A percentile compares a stretch with the other conserved stretches of the same genome.
Conservation (phyloP, 30 jellyfish, hydroid and myxozoan genomes). For the Aurelia aurita complex sp. Pacific region DNA sequence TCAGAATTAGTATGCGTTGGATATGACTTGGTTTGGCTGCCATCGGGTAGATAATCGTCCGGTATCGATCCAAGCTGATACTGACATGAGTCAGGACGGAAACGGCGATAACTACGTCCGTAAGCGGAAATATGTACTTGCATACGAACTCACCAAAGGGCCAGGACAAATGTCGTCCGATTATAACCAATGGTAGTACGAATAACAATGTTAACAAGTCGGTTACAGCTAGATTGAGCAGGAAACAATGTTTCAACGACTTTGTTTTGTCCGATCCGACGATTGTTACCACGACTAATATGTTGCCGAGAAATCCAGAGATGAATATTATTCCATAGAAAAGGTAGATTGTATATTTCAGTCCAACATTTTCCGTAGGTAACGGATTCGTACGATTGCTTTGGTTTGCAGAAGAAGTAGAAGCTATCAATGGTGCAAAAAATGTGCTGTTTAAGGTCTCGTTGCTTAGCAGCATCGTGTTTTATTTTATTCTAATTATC, state of each 20-base stretch:
- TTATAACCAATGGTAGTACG: constrained; percentile 54
- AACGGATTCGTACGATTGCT: too few relatives aligned
- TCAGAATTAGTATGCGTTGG: constrained; percentile 52
- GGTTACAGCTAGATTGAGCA: constrained; percentile 83
- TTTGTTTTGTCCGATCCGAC: constrained; percentile 61
- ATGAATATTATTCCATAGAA: constrained; percentile 59
- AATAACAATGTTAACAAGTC: constrained; percentile 65
- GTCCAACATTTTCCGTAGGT: not conserved
- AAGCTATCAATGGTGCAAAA: too few relatives aligned
- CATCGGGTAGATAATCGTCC: constrained; percentile 79
- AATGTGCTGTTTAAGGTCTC: too few relatives aligned
- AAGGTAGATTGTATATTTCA: constrained; percentile 8
- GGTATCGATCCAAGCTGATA: constrained; percentile 84
- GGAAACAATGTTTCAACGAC: constrained; percentile 74
- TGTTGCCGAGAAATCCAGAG: constrained; percentile 79
- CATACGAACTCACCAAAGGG: constrained; percentile 92
- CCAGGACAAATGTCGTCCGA: constrained; percentile 68
- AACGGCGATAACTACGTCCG: constrained; percentile 82
- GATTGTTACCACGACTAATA: constrained; percentile 65
- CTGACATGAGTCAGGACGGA: constrained; percentile 85
- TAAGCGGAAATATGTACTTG: constrained; percentile 71
- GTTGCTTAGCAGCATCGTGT: too few relatives aligned
- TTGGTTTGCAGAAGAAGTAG: too few relatives aligned
- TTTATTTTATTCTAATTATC: too few relatives aligned
- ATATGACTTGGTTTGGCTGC: constrained; percentile 59